A percentile compares a stretch with the other conserved stretches of the same genome.
Conservation (phyloP, 2,113 vertebrate species). For the Siphamia tubifer region DNA sequence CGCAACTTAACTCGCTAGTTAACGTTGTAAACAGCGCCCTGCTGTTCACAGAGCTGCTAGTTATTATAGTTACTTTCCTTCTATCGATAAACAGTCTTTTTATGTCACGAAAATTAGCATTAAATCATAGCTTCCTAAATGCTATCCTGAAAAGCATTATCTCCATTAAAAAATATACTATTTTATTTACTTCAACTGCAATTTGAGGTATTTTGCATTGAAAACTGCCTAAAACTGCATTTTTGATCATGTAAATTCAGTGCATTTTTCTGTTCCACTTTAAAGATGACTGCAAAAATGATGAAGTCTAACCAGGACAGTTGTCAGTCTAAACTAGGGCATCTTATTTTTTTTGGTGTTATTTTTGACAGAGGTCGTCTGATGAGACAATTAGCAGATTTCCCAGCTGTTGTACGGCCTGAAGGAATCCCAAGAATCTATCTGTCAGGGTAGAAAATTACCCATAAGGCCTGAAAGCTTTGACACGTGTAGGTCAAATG, state of each 20-base stretch:
- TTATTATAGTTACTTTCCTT: neutral
- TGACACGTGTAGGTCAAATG: constrained; percentile 67
- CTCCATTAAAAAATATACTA: too few species aligned
- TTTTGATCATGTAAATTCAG: neutral
- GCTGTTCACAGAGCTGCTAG: too few species aligned
- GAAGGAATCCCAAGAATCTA: constrained; percentile 62
- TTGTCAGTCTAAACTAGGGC: constrained; percentile 15
- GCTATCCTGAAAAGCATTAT: too few species aligned
- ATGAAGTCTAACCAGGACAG: constrained; percentile 22
- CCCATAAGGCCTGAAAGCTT: constrained; percentile 32
- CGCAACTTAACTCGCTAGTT: neutral
- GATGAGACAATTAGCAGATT: constrained; percentile 54
- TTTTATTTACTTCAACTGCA: too few species aligned
- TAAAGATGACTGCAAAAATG: constrained; percentile 1
- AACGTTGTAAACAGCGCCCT: neutral
- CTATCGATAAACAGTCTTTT: neutral
- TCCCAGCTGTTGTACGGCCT: constrained; percentile 67
- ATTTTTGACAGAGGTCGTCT: constrained; percentile 24
- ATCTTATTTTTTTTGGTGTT: constrained; percentile 35
- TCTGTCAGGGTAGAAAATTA: constrained; percentile 58
- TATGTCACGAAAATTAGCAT: too few species aligned
- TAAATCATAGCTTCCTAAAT: too few species aligned
- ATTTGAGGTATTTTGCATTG: neutral
- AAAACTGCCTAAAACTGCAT: neutral
- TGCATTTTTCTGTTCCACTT: constrained; percentile 1